These are phyloP conservation scores for Napeogenes sylphis DNA, from an alignment of 2,888 invertebrate genomes.

Conservation along the genomic window DNA sequence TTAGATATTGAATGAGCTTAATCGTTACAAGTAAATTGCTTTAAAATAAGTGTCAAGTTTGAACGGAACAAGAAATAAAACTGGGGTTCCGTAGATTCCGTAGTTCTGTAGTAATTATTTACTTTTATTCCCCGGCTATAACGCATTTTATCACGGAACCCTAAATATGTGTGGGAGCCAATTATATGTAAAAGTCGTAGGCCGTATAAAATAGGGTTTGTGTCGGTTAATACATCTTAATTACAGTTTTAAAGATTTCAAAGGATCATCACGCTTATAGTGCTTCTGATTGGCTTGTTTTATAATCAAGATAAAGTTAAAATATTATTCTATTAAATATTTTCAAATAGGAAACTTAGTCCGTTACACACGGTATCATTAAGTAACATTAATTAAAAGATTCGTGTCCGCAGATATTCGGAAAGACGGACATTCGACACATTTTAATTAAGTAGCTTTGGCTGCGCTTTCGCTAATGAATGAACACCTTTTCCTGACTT, in stretches of 20 bases:
- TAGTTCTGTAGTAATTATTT: no score
- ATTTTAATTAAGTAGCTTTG: no score
- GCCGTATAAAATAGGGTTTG: constrained; percentile 38
- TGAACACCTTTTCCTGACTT: not conserved
- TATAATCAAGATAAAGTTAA: not conserved
- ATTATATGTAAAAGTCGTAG: constrained; percentile 38
- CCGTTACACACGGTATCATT: no score
- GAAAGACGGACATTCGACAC: no score
- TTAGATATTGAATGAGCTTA: constrained; percentile 63
- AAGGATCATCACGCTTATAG: constrained; percentile 28
- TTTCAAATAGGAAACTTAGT: no score
- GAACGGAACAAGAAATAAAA: constrained; percentile 38
- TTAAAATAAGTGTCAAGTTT: constrained; percentile 56
- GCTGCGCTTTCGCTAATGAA: not conserved
- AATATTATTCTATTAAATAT: no score
- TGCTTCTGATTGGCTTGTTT: not conserved
- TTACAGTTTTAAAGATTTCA: constrained; percentile 58
- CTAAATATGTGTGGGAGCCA: constrained; percentile 51
- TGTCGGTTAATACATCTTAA: constrained; percentile 63
- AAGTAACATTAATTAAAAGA: no score
- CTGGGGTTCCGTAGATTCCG: constrained; percentile 10
- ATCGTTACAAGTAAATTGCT: constrained; percentile 63
- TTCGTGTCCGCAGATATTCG: no score
- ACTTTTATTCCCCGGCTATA: not conserved
- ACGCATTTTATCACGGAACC: constrained; percentile 2